phyloP scores from a whole-genome alignment of 2,888 invertebrate genomes.

The Tridacna gigas region DNA sequence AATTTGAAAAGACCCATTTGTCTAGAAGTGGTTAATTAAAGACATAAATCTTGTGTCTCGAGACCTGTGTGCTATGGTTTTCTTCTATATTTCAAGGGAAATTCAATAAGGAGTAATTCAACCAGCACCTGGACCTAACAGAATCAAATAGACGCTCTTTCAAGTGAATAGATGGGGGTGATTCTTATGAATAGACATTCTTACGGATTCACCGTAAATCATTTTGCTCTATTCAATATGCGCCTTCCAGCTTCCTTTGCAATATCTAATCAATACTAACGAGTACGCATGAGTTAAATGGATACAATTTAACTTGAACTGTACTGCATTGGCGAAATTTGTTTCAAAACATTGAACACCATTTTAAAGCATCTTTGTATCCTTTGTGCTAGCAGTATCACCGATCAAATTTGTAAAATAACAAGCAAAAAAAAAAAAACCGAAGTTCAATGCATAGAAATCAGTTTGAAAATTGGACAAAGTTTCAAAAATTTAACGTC shows the following conservation, averaged over 20 bases:
- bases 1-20: slow-evolving; percentile 52
- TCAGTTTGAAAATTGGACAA: no score
- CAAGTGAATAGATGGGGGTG: slow-evolving; percentile 30
- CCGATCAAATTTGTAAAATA: no score
- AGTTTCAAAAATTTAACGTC: no score
- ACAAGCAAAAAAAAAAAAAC: no score
- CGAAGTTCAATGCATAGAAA: no score
- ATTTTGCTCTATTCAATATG: slow-evolving; percentile 4
- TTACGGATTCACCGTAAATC: slow-evolving; percentile 36
- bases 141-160: slow-evolving; percentile 26
- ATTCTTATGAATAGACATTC: slow-evolving; percentile 29
- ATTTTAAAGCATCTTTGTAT: no score
- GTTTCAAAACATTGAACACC: no score
- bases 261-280: neutral
- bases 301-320: neutral
- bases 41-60: slow-evolving; percentile 62
- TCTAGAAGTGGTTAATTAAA: slow-evolving; percentile 66
- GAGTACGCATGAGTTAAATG: neutral
- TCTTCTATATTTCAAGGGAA: slow-evolving; percentile 37
- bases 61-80: slow-evolving; percentile 28
- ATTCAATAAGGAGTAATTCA: slow-evolving; percentile 38
- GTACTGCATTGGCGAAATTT: neutral
- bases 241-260: slow-evolving; percentile 15
- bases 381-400: no score
- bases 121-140: slow-evolving; percentile 24